These are phyloP conservation scores for Thalassoma bifasciatum DNA, from an alignment of 2,113 vertebrate genomes.

Conservation along the genomic window DNA sequence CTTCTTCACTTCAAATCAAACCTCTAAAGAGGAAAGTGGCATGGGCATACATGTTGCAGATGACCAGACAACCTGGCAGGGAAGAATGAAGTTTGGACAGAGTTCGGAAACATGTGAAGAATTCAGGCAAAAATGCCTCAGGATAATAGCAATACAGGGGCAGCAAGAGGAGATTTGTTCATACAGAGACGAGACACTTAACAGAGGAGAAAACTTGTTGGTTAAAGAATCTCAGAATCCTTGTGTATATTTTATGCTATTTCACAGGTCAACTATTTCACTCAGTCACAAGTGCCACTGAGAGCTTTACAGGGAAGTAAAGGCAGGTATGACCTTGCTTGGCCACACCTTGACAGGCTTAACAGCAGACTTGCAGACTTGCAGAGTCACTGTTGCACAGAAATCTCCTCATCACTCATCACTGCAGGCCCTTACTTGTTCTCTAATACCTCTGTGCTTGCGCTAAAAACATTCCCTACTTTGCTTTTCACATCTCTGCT, in stretches of 20 bases:
- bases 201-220: constrained; percentile 24
- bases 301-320: neutral
- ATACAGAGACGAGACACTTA: constrained; percentile 37
- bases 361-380: constrained; percentile 9
- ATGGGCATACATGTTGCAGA: constrained; percentile 25
- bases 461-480: neutral
- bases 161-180: constrained; percentile 12
- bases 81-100: constrained; percentile 26
- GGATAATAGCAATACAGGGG: constrained; percentile 21
- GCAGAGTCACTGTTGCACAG: neutral
- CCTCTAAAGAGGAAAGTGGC: neutral
- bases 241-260: neutral
- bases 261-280: neutral
- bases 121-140: constrained; percentile 1
- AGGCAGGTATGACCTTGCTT: constrained; percentile 2
- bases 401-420: constrained; percentile 11
- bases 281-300: neutral
- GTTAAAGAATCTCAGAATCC: neutral
- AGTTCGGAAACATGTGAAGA: constrained; percentile 15
- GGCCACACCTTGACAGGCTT: constrained; percentile 13
- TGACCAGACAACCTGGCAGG: constrained; percentile 39
- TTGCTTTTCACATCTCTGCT: neutral
- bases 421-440: constrained; percentile 29
- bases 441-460: neutral
- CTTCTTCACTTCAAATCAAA: constrained; percentile 9